Conservation (phyloP, 2,888 invertebrate species). For the Schrankia costaestrigalis region DNA sequence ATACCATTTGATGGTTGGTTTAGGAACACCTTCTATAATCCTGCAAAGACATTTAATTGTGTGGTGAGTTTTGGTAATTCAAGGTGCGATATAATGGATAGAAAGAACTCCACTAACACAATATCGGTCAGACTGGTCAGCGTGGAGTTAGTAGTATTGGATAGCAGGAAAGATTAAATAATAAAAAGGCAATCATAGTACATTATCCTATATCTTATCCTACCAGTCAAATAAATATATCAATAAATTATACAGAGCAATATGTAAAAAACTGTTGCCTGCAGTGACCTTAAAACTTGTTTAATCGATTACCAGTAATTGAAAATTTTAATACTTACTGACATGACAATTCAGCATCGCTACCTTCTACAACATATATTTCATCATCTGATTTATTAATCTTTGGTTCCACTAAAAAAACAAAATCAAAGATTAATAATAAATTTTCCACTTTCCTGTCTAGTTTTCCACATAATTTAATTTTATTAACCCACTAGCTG, state of each 20-base stretch:
- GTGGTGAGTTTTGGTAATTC: not conserved
- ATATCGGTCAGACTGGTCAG: not conserved
- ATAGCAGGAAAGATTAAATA: too few species aligned
- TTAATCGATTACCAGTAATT: not conserved
- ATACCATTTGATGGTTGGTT: conserved; percentile 39
- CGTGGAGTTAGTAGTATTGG: too few species aligned
- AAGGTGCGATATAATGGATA: not conserved
- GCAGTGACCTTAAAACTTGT: not conserved
- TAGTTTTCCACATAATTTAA: not conserved
- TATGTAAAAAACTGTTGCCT: not conserved
- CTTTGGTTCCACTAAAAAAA: conserved; percentile 38
- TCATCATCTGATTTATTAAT: conserved; percentile 29
- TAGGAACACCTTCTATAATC: conserved; percentile 33
- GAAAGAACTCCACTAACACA: not conserved
- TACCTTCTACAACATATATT: conserved; percentile 20
- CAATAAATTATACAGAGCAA: too few species aligned
- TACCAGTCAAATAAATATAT: too few species aligned
- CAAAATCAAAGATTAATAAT: not conserved
- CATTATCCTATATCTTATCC: too few species aligned
- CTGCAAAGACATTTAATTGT: conserved; percentile 14
- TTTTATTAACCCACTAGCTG: not conserved
- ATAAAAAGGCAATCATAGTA: too few species aligned
- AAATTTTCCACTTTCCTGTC: not conserved
- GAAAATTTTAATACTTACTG: conserved; percentile 30
- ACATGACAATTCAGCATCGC: conserved; percentile 34